phyloP scores from a whole-genome alignment of 2,113 vertebrate species.

The Plecotus auritus region DNA sequence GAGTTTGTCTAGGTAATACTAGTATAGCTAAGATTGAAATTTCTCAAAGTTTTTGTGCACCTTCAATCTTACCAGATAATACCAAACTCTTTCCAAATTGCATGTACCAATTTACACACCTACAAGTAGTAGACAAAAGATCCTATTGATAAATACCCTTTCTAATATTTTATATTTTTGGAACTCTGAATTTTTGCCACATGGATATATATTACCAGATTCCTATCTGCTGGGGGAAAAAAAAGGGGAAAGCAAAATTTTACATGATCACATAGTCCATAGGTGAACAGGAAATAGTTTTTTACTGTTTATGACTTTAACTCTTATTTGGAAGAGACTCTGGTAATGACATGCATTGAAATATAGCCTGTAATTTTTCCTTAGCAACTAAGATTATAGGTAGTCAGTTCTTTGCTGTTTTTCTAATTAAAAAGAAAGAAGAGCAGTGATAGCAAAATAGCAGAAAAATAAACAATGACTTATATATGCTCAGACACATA shows the following conservation, averaged over 20 bases:
- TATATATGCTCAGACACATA: neutral
- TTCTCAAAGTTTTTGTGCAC: neutral
- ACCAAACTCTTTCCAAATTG: neutral
- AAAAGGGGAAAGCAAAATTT: neutral
- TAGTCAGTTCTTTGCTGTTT: neutral
- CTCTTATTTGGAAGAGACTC: neutral
- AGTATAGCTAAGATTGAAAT: neutral
- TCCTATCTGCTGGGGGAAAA: neutral
- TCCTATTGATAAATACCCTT: neutral
- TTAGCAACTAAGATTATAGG: neutral
- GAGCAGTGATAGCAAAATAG: neutral
- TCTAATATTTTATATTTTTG: neutral
- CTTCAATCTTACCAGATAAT: neutral
- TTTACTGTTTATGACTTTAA: neutral
- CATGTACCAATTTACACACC: neutral
- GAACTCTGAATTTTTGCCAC: neutral
- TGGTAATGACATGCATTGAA: neutral
- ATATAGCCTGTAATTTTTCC: neutral
- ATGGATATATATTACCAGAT: neutral
- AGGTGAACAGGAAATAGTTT: neutral
- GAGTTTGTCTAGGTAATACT: neutral
- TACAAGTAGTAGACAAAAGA: neutral
- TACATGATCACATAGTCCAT: neutral
- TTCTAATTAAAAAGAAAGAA: constrained; percentile 25
- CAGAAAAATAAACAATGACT: neutral